A percentile compares a stretch with the other conserved stretches of the same genome.
Evolutionary conservation across 2,113 vertebrate species (phyloP).

Genomic region (Mormyrus iriodes): DNA sequence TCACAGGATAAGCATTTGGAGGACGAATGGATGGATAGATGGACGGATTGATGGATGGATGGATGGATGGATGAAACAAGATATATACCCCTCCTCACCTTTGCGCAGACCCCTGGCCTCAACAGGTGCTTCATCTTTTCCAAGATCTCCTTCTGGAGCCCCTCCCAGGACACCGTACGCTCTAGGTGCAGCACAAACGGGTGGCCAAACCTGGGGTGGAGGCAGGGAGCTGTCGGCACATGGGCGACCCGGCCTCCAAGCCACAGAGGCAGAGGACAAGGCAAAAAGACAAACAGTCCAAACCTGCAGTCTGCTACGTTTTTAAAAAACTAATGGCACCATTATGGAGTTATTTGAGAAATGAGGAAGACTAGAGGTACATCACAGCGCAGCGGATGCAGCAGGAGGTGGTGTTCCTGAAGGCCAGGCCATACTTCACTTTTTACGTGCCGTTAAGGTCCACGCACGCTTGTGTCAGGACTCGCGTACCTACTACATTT

Average conservation of each 20-base stretch:
- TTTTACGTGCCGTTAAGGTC: background rate
- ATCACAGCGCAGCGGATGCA: background rate
- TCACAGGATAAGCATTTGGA: background rate
- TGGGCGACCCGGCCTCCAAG: background rate
- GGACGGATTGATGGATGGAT: no score
- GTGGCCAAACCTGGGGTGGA: constrained; percentile 75
- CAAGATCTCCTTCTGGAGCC: constrained; percentile 90
- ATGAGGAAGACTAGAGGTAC: background rate
- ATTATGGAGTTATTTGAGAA: background rate
- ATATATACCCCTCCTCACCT: constrained; percentile 60
- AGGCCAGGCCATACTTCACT: background rate
- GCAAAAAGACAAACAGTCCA: no score
- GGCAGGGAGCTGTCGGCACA: background rate
- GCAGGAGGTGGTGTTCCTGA: background rate
- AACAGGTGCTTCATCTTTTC: constrained; percentile 97
- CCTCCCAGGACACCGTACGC: constrained; percentile 88
- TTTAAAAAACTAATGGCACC: background rate
- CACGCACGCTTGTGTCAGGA: background rate
- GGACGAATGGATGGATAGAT: background rate
- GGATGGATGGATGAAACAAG: background rate
- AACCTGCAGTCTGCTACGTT: background rate
- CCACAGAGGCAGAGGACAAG: background rate
- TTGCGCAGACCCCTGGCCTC: constrained; percentile 83
- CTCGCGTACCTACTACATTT: background rate
- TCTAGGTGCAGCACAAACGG: constrained; percentile 94